phyloP scores from a whole-genome alignment of 2,888 invertebrate species.

The Ophioninae sp. region DNA sequence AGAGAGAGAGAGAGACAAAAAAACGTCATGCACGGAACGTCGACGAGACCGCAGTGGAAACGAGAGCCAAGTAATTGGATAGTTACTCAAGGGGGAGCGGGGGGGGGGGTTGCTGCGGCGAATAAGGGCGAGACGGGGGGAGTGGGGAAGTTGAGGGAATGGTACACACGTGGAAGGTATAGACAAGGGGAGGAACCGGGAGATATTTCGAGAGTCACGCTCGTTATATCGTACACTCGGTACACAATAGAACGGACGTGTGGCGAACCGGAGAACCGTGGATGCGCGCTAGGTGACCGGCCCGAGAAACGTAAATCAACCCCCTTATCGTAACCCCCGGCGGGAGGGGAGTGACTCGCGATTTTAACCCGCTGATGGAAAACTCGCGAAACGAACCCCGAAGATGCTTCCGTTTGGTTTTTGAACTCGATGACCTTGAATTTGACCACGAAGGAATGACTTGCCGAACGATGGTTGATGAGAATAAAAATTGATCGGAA shows the following conservation, averaged over 20 bases:
- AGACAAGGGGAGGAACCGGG: background rate
- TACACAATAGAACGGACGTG: constrained; percentile 26
- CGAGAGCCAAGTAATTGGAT: constrained; percentile 56
- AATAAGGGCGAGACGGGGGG: background rate
- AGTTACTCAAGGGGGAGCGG: constrained; percentile 10
- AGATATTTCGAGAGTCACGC: constrained; percentile 47
- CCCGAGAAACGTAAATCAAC: constrained; percentile 52
- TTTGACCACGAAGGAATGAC: too few relatives aligned
- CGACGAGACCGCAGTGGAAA: constrained; percentile 32
- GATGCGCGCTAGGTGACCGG: constrained; percentile 45
- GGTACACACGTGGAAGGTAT: background rate
- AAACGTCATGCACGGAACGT: constrained; percentile 23
- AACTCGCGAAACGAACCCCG: constrained; percentile 62
- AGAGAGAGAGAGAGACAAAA: constrained; percentile 40
- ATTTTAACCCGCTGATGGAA: constrained; percentile 64
- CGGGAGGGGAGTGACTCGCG: constrained; percentile 52
- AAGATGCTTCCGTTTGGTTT: constrained; percentile 9
- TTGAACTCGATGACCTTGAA: too few relatives aligned
- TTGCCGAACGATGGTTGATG: too few relatives aligned
- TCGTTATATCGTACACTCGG: constrained; percentile 50
- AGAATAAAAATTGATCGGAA: too few relatives aligned
- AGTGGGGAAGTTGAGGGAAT: background rate
- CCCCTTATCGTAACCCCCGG: constrained; percentile 67
- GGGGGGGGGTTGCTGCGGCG: too few relatives aligned
- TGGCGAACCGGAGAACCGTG: constrained; percentile 19